phyloP scores from a whole-genome alignment of 2,113 vertebrate species.

The Pluvianellus socialis region DNA sequence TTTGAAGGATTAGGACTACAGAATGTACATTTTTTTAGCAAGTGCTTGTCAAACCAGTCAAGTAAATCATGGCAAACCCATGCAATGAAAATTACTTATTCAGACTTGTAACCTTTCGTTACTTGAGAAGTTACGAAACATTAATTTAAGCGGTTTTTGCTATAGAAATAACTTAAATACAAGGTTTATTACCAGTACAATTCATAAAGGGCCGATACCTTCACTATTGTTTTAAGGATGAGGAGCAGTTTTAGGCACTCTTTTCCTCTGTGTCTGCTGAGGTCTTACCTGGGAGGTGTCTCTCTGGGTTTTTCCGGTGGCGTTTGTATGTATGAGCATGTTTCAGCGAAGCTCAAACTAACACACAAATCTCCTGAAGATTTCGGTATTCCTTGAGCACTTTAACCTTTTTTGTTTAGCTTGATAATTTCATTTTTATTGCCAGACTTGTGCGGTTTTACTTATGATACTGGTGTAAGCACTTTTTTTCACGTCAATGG shows the following conservation, averaged over 20 bases:
- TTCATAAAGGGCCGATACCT: background rate
- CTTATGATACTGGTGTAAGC: background rate
- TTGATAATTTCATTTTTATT: background rate
- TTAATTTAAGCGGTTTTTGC: background rate
- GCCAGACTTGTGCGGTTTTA: background rate
- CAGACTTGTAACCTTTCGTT: background rate
- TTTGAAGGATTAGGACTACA: background rate
- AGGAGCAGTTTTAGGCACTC: background rate
- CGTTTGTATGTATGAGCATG: background rate
- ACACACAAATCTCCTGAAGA: background rate
- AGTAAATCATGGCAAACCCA: background rate
- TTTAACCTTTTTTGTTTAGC: background rate
- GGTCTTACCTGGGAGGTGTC: background rate
- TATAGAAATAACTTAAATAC: background rate
- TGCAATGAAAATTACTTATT: background rate
- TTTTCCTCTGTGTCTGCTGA: background rate
- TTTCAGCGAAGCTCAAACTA: background rate
- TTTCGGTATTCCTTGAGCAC: background rate
- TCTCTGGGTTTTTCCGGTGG: background rate
- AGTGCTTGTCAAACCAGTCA: background rate
- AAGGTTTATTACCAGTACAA: background rate
- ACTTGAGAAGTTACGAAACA: background rate
- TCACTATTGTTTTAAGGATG: background rate
- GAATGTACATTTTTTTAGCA: background rate
- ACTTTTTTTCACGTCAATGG: background rate